These are phyloP conservation scores for Synaphobranchus kaupii DNA, from an alignment of 2,797 vertebrate genomes.

Conservation along the genomic window DNA sequence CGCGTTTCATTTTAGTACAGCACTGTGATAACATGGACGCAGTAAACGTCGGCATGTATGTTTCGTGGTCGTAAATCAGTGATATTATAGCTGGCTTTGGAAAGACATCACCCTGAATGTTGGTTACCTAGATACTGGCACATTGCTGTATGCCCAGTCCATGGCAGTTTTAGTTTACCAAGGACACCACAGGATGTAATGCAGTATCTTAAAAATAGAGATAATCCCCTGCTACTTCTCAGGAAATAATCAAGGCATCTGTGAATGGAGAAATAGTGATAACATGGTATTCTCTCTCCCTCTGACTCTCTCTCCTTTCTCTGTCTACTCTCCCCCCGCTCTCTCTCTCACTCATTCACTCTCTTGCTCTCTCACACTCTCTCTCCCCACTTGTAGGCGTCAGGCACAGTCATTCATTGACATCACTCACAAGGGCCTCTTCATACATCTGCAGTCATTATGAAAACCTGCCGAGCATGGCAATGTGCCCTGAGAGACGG, in stretches of 20 bases:
- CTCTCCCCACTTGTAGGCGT: slow-evolving; percentile 12
- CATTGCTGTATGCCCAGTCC: neutral
- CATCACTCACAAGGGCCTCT: slow-evolving; percentile 16
- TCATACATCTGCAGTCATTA: neutral
- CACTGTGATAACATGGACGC: neutral
- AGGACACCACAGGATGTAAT: neutral
- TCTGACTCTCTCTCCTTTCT: slow-evolving; percentile 39
- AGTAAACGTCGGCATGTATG: neutral
- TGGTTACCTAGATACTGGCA: neutral
- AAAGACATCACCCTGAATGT: neutral
- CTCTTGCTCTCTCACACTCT: neutral
- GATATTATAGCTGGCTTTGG: neutral
- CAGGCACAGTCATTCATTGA: slow-evolving; percentile 6
- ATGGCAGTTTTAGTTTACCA: neutral
- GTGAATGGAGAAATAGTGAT: slow-evolving; percentile 3
- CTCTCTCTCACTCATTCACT: neutral
- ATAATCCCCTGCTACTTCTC: neutral
- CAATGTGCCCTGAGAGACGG: neutral
- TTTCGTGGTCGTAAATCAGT: neutral
- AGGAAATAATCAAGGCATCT: neutral
- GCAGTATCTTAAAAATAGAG: neutral
- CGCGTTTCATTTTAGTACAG: neutral
- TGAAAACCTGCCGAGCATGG: neutral
- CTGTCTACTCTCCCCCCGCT: slow-evolving; percentile 53
- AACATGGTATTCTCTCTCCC: neutral